Base-by-base conservation (phyloP, 2,888 invertebrate species). In the Pandemis cinnamomeana region DNA sequence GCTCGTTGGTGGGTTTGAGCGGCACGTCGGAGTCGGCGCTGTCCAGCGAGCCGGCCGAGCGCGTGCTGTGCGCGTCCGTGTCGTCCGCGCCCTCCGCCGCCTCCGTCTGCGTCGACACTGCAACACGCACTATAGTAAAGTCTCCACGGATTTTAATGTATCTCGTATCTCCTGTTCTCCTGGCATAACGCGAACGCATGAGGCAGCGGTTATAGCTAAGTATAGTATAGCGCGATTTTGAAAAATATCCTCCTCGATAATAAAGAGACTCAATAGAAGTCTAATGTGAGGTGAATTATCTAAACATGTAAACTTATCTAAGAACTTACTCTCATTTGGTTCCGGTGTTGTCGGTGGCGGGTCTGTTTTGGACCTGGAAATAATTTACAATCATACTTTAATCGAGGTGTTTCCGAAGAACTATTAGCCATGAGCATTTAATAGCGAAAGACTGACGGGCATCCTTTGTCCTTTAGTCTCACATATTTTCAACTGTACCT, bases 41-140 rank as follows among this genome's bases (percentile, higher is more conserved):
- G 88, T 95, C 96, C 64, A 95, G 96, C 2, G 91, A 91, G 46
- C 84, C 91, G 36, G 87, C 92, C 0, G 93, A 93, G 80, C 96
- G 94, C 20, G 96, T 96, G 95, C 96, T 96, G 86, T 96, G 96
- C 66, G 96, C 96, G 84, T 96, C 96, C 41, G 95, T 96, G 77
- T 96, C 88, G 82, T 91, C 80, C 3, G 85, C 83, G 75, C 90
- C 87, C 71, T 87, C 87, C n/a, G 84, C 91, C 20, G 82, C 80
- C 61, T 84, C 87, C 0, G 86, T 84, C 75, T 90, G 87, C 46
- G 71, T 73, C 72, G 88, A 87, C 36, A 84, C 91, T 90, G 81
- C 0, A 75, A 53, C 44, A 62, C 20, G 60, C 44, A 36, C 11
- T 11, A 10, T 48, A 48, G 48, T 48, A 1, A 48, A 36, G 27